phyloP scores from a whole-genome alignment of 1,140 invertebrate species.

The Leguminivora glycinivorella region DNA sequence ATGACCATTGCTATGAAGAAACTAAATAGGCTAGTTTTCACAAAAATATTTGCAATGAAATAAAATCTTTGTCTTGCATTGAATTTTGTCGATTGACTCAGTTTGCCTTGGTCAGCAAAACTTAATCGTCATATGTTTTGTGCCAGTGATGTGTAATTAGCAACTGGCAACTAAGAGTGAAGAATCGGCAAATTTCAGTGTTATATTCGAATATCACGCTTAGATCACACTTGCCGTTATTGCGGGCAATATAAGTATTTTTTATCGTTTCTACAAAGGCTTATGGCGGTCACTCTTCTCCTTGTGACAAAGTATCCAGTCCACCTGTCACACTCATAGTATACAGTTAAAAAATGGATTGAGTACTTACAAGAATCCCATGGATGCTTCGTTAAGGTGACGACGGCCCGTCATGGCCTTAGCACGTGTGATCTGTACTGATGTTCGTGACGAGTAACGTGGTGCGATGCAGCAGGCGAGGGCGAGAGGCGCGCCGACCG shows the following conservation, averaged over 20 bases:
- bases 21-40: background rate
- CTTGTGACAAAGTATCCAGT: background rate
- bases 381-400: background rate
- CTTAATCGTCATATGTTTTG: background rate
- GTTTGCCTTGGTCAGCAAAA: background rate
- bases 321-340: background rate
- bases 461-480: slow-evolving; percentile 59
- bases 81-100: background rate
- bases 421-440: slow-evolving; percentile 3
- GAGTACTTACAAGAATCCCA: background rate
- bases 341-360: background rate
- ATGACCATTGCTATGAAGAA: background rate
- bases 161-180: background rate
- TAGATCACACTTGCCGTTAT: slow-evolving; percentile 7
- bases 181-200: background rate
- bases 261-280: background rate
- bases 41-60: background rate
- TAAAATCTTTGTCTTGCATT: background rate
- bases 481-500: slow-evolving; percentile 73
- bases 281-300: background rate
- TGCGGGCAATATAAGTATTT: background rate
- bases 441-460: slow-evolving; percentile 10
- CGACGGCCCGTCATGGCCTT: background rate
- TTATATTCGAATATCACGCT: background rate
- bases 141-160: background rate